Conservation (phyloP, 2,888 invertebrate species). For the Acanthosepion lycidas region DNA sequence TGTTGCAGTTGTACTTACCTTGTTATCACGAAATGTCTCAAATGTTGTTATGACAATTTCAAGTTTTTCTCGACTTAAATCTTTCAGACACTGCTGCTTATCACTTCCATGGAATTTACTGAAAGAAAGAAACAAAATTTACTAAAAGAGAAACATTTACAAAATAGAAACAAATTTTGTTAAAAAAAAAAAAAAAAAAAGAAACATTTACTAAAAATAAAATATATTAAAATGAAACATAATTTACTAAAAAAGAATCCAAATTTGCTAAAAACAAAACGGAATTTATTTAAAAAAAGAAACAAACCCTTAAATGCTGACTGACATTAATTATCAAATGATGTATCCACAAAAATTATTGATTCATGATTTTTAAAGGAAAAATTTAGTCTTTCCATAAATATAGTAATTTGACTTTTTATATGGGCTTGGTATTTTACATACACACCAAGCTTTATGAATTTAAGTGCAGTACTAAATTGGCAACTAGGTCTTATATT, state of each 20-base stretch:
- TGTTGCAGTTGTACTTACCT: slow-evolving; percentile 58
- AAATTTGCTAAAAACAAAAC: slow-evolving; percentile 49
- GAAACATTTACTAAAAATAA: too few species aligned
- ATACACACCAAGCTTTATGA: too few species aligned
- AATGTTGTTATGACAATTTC: slow-evolving; percentile 72
- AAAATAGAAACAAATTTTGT: too few species aligned
- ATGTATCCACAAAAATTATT: not conserved
- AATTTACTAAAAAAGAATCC: too few species aligned
- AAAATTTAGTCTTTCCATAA: too few species aligned
- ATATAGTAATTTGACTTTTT: too few species aligned
- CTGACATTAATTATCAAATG: not conserved
- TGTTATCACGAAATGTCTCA: slow-evolving; percentile 71
- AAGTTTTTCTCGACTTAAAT: slow-evolving; percentile 65
- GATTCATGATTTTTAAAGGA: not conserved
- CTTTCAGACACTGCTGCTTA: slow-evolving; percentile 66
- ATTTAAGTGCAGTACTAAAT: too few species aligned
- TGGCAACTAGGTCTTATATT: too few species aligned
- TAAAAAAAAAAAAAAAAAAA: too few species aligned
- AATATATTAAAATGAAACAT: too few species aligned
- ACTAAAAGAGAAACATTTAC: too few species aligned
- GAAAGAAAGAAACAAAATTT: slow-evolving; percentile 46
- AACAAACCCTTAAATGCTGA: not conserved
- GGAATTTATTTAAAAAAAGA: slow-evolving; percentile 64
- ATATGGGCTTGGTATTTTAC: too few species aligned
- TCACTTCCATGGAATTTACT: slow-evolving; percentile 70